Evolutionary conservation across 1,140 invertebrate genomes (phyloP), one percentile per base, ranked within the genome.

Genomic region (Drosophila pachea): DNA sequence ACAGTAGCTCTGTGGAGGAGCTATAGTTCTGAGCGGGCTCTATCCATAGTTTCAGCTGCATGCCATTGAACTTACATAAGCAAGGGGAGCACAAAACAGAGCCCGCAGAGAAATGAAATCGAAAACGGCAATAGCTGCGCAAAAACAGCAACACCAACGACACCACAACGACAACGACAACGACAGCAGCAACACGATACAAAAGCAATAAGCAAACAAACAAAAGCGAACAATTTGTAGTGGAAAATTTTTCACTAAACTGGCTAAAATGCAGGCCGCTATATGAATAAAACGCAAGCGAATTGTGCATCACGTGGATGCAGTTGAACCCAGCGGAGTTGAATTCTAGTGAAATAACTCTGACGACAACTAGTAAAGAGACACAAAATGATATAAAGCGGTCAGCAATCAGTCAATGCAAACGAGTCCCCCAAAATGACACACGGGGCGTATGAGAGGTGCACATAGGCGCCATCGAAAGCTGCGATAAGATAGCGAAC

Each of bases 21-120:
- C 33, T 29, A 38, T 42, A 43, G 33, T 58, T 4, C 4, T 11
- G 45, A 3, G 22, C 22, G 50, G 49, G 59, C 68, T 47, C 58
- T n/a, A n/a, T 70, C 59, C 29, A 29, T 42, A 58, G 59, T 50
- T 52, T 36, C 38, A 35, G 40, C 70, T 71, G 65, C 72, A 77
- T 83, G 79, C 76, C 78, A 83, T 78, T 84, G 79, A 84, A 83
- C 78, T 83, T 84, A 83, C 82, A 77, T 83, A 83, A 83, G 78
- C 75, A 50, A 64, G 31, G 73, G 77, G 43, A 77, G 68, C 6
- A 54, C 47, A 48, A 22, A 69, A 58, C 52, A 42, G 69, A 53
- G 56, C 12, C 12, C 32, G 45, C 29, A 70, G 50, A 38, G 33
- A 52, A 73, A 56, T 32, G 65, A 71, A 49, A 74, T 62, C 67